These are phyloP conservation scores for Nestor notabilis DNA, from an alignment of 2,113 vertebrate species.

Conservation along the genomic window DNA sequence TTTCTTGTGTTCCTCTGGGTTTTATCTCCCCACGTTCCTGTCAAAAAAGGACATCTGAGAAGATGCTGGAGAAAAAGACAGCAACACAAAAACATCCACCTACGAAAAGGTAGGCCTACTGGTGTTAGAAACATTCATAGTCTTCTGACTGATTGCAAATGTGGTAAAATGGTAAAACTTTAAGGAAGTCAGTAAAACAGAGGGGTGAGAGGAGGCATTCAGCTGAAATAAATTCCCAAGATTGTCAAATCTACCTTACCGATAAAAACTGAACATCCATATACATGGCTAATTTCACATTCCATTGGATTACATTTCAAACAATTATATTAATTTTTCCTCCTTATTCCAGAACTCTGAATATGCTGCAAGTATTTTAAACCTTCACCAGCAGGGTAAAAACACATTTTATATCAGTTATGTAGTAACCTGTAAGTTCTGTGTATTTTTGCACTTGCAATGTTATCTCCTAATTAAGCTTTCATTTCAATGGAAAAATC, in stretches of 20 bases:
- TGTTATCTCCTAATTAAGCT: background rate
- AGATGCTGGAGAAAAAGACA: background rate
- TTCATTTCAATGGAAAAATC: conserved; percentile 55
- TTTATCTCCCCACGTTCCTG: background rate
- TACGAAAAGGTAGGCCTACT: background rate
- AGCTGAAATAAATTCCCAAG: background rate
- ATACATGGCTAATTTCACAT: background rate
- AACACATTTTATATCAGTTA: background rate
- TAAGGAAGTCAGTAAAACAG: background rate
- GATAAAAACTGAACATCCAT: background rate
- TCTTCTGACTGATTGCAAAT: background rate
- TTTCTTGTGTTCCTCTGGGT: background rate
- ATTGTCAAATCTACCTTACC: background rate
- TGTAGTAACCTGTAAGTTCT: background rate
- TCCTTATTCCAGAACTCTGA: background rate
- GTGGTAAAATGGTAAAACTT: background rate
- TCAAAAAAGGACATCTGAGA: background rate
- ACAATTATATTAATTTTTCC: background rate
- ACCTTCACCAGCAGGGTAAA: background rate
- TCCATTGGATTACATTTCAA: background rate
- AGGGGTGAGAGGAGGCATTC: background rate
- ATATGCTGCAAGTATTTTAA: background rate
- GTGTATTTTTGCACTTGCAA: background rate
- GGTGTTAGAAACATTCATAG: background rate
- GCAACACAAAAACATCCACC: background rate